Base-by-base conservation (phyloP, 1,140 invertebrate species). In the Aphelenchoides avenae region DNA sequence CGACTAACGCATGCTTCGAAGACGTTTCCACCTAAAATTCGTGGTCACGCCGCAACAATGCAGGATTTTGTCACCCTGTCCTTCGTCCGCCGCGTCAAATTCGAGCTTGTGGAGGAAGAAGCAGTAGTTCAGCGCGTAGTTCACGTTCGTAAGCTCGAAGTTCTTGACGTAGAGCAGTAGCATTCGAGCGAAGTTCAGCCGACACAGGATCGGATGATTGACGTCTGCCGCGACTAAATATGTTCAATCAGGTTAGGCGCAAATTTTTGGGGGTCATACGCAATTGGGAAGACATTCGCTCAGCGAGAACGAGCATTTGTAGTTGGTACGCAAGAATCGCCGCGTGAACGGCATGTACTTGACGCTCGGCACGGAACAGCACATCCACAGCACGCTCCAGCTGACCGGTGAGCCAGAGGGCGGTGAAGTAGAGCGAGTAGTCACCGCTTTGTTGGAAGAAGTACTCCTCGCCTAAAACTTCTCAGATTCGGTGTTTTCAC, bases 1-100 rank as follows among this genome's bases (percentile, higher is more conserved):
- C 75, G 63, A 42, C 71, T 75, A 9, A 75, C 67, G 39, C 71
- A 75, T 7, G 69, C 57, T 27, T 74, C 70, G 46, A 75, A 75
- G 2, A 75, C 48, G 41, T 66, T 73, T 13, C 33, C 31, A 65
- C 31, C 15, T 27, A 46, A 7, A 42, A 22, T 44, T 15, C 13
- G 27, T 65, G 15, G n/a, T 18, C 20, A 1, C 26, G 27, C 46
- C 6, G 26, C 29, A 59, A 50, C 31, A 7, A 15, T 43, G 15
- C 7, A 43, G 18, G 26, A 37, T 7, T 9, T 9, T 46, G 43
- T 27, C 41, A 50, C 42, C 26, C 9, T 47, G 42, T 6, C 18
- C 47, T 4, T 64, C 59, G 18, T 30, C 11, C 11, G 40, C n/a
- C 29, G 20, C 30, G 9, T 66, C 68, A 53, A 75, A 51, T 22